Evolutionary conservation across 2,888 invertebrate genomes (phyloP), one percentile per base, ranked within the genome.

Genomic region (Formica aserva): DNA sequence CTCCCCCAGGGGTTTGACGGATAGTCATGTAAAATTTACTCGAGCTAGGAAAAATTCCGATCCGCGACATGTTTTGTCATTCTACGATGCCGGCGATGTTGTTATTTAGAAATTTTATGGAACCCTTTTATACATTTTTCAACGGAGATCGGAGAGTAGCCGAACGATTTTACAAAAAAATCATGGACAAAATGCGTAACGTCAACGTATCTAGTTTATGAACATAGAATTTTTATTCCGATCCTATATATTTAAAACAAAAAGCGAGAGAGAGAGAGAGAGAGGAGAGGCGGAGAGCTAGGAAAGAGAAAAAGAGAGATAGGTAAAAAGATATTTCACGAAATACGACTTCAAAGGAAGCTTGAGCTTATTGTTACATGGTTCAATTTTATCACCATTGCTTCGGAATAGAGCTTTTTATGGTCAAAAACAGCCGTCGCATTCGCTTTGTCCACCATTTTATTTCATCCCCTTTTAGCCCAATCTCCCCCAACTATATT

Each of bases 391-490:
- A 67, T 29, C 67, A 29, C 5, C n/a, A 15, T 77, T n/a, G 29
- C 38, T 9, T n/a, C 15, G 18, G 1, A 67, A 55, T 55, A 52
- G 15, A n/a, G n/a, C 8, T 67, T 77, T 76, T 77, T 67, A 71
- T 13, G 45, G 11, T 41, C 22, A 11, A 60, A 78, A 71, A 45
- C 32, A 71, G 22, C 57, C 78, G 60, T 29, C 38, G 35, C 66
- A 11, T 18, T n/a, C n/a, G 66, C 55, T 69, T 80, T 72, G 45
- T 60, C 78, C 78, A 92, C 94, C 94, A 94, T 94, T 94, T 94
- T 94, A 89, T 88, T 88, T 86, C 86, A 77, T 82, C 87, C 88
- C 91, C 92, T 90, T 87, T 72, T 77, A 60, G 75, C 87, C 87
- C 82, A 32, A 90, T 90, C 91, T 91, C 89, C 92, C 93, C 91